Percentiles rank a stretch among this genome's conserved stretches.
Conservation (phyloP, 1,140 invertebrate genomes). For the Cydia pomonella region DNA sequence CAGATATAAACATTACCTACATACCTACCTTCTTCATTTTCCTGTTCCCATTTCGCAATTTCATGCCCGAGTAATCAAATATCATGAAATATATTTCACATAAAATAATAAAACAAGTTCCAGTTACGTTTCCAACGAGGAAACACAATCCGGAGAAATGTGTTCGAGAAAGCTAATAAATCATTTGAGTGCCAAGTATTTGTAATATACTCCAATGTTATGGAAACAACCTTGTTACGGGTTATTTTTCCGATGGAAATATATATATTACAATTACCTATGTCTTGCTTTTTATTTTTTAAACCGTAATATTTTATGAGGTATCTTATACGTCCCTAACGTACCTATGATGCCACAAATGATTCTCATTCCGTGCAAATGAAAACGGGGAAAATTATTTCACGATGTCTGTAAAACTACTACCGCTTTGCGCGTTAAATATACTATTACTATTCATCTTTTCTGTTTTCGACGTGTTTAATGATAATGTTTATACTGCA, state of each 20-base stretch:
- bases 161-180: conserved; percentile 32
- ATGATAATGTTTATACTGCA: too few species aligned
- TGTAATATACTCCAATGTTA: conserved; percentile 26
- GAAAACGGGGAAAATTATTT: too few species aligned
- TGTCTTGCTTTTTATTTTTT: not conserved
- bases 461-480: too few species aligned
- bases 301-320: not conserved
- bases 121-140: conserved; percentile 26
- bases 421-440: too few species aligned
- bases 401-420: too few species aligned
- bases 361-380: too few species aligned
- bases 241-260: conserved; percentile 7
- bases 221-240: conserved; percentile 21
- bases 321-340: too few species aligned
- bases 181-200: conserved; percentile 31
- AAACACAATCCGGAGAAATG: conserved; percentile 27
- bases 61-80: conserved; percentile 15
- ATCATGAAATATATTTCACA: conserved; percentile 23
- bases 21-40: not conserved
- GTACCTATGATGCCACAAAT: too few species aligned
- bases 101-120: conserved; percentile 30
- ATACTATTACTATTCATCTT: too few species aligned
- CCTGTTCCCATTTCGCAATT: conserved; percentile 9
- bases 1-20: not conserved
- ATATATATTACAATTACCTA: not conserved